These are phyloP conservation scores for Xiphias gladius DNA, from an alignment of 2,113 vertebrate species.

Conservation along the genomic window DNA sequence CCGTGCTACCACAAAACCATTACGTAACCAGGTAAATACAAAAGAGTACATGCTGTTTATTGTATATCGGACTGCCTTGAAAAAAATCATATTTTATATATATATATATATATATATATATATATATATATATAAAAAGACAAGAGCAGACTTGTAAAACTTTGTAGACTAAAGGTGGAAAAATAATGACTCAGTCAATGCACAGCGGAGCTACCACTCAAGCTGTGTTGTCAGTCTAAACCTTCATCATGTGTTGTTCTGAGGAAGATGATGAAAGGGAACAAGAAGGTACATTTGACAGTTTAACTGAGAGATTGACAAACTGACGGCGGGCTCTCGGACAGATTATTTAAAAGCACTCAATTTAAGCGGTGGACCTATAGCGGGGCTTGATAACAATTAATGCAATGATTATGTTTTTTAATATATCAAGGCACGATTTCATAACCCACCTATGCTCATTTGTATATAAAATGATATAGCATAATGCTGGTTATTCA, in stretches of 20 bases:
- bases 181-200: not conserved
- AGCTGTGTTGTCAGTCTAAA: not conserved
- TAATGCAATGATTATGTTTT: not conserved
- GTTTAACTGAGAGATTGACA: not conserved
- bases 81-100: too few relatives aligned
- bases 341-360: not conserved
- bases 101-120: too few relatives aligned
- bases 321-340: not conserved
- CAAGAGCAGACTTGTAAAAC: not conserved
- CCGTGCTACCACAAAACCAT: not conserved
- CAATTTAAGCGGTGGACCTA: too few relatives aligned
- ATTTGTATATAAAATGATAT: too few relatives aligned
- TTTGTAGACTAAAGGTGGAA: not conserved
- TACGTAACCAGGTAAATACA: not conserved
- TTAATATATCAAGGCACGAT: not conserved
- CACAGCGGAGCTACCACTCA: too few relatives aligned
- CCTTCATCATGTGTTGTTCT: not conserved
- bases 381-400: too few relatives aligned
- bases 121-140: too few relatives aligned
- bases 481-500: not conserved
- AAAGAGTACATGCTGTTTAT: not conserved
- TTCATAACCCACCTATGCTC: not conserved
- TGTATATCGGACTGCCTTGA: not conserved
- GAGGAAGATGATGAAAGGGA: not conserved
- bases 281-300: not conserved